Conservation (phyloP, 2,888 invertebrate genomes). For the Acheta domesticus region DNA sequence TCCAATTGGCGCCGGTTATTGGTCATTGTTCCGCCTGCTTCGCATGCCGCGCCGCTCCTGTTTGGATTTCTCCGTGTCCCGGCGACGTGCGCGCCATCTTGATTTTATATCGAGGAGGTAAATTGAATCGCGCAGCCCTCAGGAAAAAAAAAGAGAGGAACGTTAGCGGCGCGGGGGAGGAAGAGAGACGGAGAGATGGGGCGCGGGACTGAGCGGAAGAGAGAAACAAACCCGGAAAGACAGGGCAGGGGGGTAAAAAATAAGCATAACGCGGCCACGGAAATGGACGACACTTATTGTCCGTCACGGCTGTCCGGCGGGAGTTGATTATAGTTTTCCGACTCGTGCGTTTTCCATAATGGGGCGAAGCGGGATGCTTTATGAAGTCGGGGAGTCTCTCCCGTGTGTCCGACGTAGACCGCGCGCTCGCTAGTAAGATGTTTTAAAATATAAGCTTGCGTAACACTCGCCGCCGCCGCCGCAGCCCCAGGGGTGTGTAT, state of each 20-base stretch:
- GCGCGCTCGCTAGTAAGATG: background rate
- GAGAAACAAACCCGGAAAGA: background rate
- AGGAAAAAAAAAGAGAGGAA: too few relatives aligned
- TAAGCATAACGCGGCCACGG: background rate
- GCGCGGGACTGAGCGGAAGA: background rate
- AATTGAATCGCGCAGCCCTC: background rate
- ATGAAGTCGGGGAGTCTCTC: background rate
- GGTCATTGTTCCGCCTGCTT: slow-evolving; percentile 1
- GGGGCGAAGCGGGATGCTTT: background rate
- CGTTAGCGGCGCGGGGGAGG: too few relatives aligned
- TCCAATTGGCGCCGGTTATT: slow-evolving; percentile 7
- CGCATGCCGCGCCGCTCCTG: background rate
- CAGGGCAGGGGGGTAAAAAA: background rate
- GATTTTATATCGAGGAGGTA: background rate
- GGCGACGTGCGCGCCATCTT: slow-evolving; percentile 1
- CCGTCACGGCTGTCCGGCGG: background rate
- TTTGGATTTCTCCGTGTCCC: slow-evolving; percentile 18
- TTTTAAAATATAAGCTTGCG: slow-evolving; percentile 6
- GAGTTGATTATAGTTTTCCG: background rate
- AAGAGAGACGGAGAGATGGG: too few relatives aligned
- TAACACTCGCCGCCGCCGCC: background rate
- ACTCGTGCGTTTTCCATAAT: background rate
- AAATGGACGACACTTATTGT: slow-evolving; percentile 9
- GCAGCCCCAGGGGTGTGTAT: background rate
- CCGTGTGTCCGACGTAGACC: background rate